Percentiles rank a stretch among this genome's conserved stretches.
Evolutionary conservation across 1,140 invertebrate species (phyloP).

Genomic region (Pseudomyrmex dendroicus): DNA sequence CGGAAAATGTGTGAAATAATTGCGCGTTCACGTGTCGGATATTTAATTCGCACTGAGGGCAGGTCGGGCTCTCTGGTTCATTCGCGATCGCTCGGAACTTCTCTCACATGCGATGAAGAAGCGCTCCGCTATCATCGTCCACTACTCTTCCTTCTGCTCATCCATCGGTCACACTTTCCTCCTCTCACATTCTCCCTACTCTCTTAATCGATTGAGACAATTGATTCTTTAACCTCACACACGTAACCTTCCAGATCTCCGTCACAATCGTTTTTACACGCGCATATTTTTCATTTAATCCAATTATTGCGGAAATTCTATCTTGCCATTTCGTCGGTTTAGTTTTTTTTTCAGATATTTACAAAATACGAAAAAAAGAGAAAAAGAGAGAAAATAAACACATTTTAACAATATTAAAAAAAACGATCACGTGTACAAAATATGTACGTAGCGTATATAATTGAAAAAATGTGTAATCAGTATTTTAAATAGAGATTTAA

Average conservation of each 20-base stretch:
- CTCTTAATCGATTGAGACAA: conserved; percentile 49
- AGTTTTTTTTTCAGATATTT: no score
- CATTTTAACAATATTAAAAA: no score
- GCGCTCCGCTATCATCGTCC: conserved; percentile 45
- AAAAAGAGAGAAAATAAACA: no score
- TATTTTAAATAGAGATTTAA: no score
- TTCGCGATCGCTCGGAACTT: conserved; percentile 58
- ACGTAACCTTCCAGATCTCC: not conserved
- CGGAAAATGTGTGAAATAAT: not conserved
- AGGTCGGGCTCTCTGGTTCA: conserved; percentile 40
- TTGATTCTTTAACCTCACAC: conserved; percentile 44
- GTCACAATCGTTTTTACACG: not conserved
- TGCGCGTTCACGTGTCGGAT: conserved; percentile 70
- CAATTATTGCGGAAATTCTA: not conserved
- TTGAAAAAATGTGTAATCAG: no score
- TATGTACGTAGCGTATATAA: no score
- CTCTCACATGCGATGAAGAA: conserved; percentile 65
- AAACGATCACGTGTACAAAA: no score
- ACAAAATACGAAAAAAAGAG: no score
- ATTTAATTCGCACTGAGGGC: conserved; percentile 74
- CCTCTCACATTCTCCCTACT: conserved; percentile 41
- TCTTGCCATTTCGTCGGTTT: no score
- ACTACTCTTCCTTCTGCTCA: conserved; percentile 66
- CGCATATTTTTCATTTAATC: not conserved
- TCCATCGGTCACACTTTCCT: conserved; percentile 40